Conservation (phyloP, 2,888 invertebrate genomes). For the Allacma fusca region DNA sequence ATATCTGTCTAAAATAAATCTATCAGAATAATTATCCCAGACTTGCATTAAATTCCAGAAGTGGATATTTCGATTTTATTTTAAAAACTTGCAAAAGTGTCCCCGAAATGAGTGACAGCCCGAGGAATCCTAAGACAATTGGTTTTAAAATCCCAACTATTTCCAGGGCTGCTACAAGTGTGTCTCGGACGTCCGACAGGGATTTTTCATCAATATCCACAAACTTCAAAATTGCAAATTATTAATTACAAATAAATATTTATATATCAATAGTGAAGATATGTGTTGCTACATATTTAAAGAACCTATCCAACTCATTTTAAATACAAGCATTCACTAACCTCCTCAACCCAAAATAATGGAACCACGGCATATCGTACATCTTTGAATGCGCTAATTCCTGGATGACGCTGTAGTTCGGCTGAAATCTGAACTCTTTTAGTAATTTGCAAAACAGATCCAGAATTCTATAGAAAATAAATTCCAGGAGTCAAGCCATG, state of each 20-base stretch:
- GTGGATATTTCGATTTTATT: too few relatives aligned
- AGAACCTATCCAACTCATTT: too few relatives aligned
- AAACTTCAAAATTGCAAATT: constrained; percentile 5
- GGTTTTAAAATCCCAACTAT: constrained; percentile 48
- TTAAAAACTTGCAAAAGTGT: too few relatives aligned
- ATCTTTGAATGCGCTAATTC: not conserved
- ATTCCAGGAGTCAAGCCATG: too few relatives aligned
- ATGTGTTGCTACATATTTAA: too few relatives aligned
- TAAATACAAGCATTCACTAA: too few relatives aligned
- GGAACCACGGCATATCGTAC: not conserved
- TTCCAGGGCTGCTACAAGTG: constrained; percentile 45
- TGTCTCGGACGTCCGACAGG: constrained; percentile 41
- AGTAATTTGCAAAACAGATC: not conserved
- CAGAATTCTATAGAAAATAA: not conserved
- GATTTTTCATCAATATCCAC: constrained; percentile 40
- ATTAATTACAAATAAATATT: too few relatives aligned
- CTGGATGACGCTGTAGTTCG: not conserved
- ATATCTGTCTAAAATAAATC: too few relatives aligned
- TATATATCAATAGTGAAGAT: too few relatives aligned
- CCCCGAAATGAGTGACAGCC: not conserved
- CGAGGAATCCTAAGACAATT: constrained; percentile 40
- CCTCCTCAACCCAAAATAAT: not conserved
- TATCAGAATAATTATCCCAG: too few relatives aligned
- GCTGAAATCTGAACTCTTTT: not conserved
- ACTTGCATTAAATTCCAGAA: too few relatives aligned